Evolutionary conservation across 2,113 vertebrate species (phyloP).

Genomic region (Vicugna pacos): DNA sequence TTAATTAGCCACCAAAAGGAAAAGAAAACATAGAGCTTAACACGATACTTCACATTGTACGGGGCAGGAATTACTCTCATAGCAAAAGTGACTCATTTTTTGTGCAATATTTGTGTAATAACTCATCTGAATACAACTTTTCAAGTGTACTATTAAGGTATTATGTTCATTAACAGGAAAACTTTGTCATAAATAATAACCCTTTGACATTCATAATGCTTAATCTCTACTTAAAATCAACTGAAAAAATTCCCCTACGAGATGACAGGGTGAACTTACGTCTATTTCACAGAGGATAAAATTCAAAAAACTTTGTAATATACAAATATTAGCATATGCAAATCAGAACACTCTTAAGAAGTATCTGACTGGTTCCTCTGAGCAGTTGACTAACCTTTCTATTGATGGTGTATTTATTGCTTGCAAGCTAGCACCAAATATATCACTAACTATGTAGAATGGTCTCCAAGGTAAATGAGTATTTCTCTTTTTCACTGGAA

Average conservation of each 20-base stretch:
- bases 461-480: not conserved
- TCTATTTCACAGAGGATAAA: not conserved
- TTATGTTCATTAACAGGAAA: not conserved
- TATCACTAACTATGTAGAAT: not conserved
- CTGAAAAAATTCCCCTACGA: not conserved
- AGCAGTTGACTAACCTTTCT: not conserved
- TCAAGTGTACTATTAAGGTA: not conserved
- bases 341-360: not conserved
- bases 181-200: not conserved
- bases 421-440: constrained; percentile 29
- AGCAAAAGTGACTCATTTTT: not conserved
- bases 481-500: constrained; percentile 46
- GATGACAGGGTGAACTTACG: not conserved
- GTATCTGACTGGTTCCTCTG: not conserved
- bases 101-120: not conserved
- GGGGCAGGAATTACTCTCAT: not conserved
- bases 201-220: not conserved
- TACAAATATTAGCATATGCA: not conserved
- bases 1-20: not conserved
- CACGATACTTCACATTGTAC: not conserved
- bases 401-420: not conserved
- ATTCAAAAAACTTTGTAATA: not conserved
- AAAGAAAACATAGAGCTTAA: not conserved
- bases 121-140: not conserved
- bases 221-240: not conserved